These are phyloP conservation scores for Coracopsis vasa DNA, from an alignment of 2,113 vertebrate species.

Conservation along the genomic window DNA sequence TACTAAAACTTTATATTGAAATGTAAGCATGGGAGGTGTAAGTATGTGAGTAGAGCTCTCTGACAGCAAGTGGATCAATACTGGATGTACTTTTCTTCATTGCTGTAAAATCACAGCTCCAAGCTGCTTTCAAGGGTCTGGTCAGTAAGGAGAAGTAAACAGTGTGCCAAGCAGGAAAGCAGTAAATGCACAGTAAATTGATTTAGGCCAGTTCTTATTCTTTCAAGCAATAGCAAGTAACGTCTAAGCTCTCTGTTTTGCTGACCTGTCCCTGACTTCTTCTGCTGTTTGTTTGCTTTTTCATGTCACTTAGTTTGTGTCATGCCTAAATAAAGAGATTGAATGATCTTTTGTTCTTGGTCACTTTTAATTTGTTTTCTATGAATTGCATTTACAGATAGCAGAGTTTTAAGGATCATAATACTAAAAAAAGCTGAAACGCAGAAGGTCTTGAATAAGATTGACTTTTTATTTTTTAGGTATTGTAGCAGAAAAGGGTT, in stretches of 20 bases:
- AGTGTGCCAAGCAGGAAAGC: background rate
- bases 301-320: background rate
- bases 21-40: background rate
- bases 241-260: background rate
- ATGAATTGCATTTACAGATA: rapidly evolving
- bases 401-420: background rate
- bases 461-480: background rate
- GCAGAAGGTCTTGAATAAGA: background rate
- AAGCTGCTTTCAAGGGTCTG: background rate
- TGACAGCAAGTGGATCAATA: background rate
- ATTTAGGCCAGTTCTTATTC: constrained; percentile 33
- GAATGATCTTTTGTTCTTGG: constrained; percentile 3
- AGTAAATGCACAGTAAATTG: background rate
- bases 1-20: background rate
- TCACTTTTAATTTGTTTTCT: constrained; percentile 3
- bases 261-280: background rate
- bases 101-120: background rate
- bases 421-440: background rate
- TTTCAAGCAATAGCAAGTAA: background rate
- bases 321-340: background rate
- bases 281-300: constrained; percentile 31
- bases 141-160: background rate
- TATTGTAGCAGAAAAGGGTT: background rate
- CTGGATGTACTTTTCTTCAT: background rate
- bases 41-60: background rate